These are phyloP conservation scores for Sporophila hypoxantha DNA, from an alignment of 2,113 vertebrate species.

Conservation along the genomic window DNA sequence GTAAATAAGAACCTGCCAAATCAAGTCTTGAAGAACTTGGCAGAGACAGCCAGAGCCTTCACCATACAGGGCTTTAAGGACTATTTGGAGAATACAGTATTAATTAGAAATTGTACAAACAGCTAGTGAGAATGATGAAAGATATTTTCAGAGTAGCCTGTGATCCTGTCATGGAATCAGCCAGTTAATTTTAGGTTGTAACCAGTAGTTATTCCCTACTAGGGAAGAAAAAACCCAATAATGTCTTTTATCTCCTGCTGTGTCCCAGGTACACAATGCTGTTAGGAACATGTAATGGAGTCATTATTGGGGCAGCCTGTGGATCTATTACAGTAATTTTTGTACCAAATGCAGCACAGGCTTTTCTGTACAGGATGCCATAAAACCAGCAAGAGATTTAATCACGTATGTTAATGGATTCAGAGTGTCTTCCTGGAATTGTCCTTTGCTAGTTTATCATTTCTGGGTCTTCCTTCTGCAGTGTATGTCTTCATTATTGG, in stretches of 20 bases:
- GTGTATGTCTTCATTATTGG: neutral
- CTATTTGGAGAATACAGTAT: neutral
- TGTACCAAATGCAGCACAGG: neutral
- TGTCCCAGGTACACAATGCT: neutral
- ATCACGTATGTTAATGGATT: conserved; percentile 1
- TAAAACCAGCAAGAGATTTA: conserved; percentile 9
- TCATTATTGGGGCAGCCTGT: neutral
- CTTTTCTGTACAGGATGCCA: conserved; percentile 11
- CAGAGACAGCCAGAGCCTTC: neutral
- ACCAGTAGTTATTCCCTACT: neutral
- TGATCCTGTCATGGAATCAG: neutral
- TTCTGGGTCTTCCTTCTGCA: neutral
- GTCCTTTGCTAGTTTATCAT: neutral
- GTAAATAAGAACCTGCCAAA: neutral
- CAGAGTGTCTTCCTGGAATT: neutral
- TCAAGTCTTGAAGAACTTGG: neutral
- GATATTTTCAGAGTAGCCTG: neutral
- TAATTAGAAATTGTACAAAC: neutral
- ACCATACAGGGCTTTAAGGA: neutral
- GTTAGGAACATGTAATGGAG: neutral
- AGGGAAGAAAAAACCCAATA: accelerated
- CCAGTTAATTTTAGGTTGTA: neutral
- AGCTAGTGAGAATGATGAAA: neutral
- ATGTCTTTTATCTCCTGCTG: neutral
- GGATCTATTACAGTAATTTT: neutral